Evolutionary conservation across 2,888 invertebrate species (phyloP).

Genomic region (Glaucopsyche alexis): DNA sequence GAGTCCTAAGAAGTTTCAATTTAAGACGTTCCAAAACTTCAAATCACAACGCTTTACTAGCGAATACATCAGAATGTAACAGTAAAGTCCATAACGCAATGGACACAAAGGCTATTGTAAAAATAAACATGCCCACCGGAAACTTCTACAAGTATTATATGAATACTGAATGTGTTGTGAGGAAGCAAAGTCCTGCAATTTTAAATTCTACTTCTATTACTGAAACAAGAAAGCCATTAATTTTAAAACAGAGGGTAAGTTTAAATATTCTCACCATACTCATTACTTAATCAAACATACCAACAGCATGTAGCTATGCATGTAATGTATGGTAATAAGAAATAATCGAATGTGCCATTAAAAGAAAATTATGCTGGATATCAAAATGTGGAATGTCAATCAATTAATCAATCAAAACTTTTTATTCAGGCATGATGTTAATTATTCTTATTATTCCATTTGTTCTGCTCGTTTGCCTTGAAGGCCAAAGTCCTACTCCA

Average conservation of each 20-base stretch:
- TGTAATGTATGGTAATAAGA: neutral
- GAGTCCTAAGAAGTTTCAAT: constrained; percentile 57
- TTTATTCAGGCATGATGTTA: no score
- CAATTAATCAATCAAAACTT: no score
- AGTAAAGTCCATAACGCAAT: constrained; percentile 10
- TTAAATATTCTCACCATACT: neutral
- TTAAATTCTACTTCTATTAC: constrained; percentile 36
- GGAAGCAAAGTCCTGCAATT: constrained; percentile 38
- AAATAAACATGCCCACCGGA: constrained; percentile 35
- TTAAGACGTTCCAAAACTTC: constrained; percentile 41
- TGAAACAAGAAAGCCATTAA: constrained; percentile 29
- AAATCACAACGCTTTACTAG: constrained; percentile 37
- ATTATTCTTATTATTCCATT: no score
- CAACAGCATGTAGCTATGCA: neutral
- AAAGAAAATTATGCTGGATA: no score
- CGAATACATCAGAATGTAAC: neutral
- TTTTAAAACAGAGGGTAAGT: constrained; percentile 33
- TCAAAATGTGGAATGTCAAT: no score
- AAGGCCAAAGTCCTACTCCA: no score
- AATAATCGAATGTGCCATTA: no score
- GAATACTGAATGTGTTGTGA: constrained; percentile 39
- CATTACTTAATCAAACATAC: no score
- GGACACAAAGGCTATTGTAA: constrained; percentile 24
- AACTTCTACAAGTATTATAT: constrained; percentile 39
- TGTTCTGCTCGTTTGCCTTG: no score